These are phyloP conservation scores for Cybosia mesomella DNA, from an alignment of 2,888 invertebrate species.

Conservation along the genomic window DNA sequence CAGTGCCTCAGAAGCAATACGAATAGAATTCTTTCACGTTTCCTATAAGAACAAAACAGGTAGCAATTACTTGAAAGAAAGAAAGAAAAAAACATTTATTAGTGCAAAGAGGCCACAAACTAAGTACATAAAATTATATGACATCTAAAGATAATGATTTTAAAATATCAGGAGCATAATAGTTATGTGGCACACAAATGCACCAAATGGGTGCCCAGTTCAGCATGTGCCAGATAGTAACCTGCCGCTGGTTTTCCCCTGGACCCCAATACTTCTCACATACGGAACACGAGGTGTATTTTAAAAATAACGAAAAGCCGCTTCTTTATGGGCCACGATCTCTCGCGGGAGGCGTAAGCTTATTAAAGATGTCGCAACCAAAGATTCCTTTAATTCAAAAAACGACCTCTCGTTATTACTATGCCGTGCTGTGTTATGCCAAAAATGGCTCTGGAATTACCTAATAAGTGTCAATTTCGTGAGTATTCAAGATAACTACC, in stretches of 20 bases:
- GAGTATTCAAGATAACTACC: conserved; percentile 18
- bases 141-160: too few species aligned
- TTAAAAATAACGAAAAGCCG: conserved; percentile 5
- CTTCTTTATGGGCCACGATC: conserved; percentile 43
- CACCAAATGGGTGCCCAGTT: too few species aligned
- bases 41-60: not conserved
- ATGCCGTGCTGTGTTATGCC: conserved; percentile 33
- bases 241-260: too few species aligned
- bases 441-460: conserved; percentile 36
- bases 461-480: conserved; percentile 28
- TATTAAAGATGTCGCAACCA: conserved; percentile 65
- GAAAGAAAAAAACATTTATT: too few species aligned
- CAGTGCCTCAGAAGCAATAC: not conserved
- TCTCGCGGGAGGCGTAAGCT: conserved; percentile 55
- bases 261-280: not conserved
- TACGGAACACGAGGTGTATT: conserved; percentile 7
- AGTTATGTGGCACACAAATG: too few species aligned
- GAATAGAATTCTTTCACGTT: not conserved
- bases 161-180: too few species aligned
- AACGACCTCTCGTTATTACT: conserved; percentile 54
- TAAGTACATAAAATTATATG: too few species aligned
- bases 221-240: too few species aligned
- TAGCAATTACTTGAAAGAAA: not conserved
- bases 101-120: too few species aligned
- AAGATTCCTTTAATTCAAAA: conserved; percentile 65